phyloP scores from a whole-genome alignment of 2,113 vertebrate species.

The Thinocorus orbignyianus region DNA sequence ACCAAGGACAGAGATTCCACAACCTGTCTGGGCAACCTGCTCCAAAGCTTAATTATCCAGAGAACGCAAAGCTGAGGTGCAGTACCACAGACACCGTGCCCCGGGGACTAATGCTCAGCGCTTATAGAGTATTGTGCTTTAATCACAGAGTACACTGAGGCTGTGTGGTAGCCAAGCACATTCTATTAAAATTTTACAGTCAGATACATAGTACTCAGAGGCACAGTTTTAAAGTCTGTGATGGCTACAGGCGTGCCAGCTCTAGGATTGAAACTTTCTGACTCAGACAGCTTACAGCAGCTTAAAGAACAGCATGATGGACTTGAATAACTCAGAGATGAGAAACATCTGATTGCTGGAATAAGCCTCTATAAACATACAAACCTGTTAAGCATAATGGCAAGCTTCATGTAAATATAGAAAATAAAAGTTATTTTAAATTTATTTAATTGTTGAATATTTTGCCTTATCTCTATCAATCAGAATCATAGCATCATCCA shows the following conservation, averaged over 20 bases:
- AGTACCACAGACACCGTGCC: neutral
- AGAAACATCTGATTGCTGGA: neutral
- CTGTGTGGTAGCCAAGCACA: neutral
- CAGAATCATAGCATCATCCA: too few species aligned
- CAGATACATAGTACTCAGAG: neutral
- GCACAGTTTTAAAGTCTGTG: neutral
- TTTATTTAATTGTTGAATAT: neutral
- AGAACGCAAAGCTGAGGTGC: neutral
- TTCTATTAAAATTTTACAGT: neutral
- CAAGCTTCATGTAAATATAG: neutral
- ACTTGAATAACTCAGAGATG: neutral
- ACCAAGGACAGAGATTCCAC: neutral
- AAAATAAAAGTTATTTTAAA: neutral
- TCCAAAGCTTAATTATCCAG: neutral
- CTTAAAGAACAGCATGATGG: neutral
- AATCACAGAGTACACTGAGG: neutral
- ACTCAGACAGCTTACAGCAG: neutral
- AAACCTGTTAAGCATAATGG: neutral
- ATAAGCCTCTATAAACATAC: neutral
- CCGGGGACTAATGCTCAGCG: neutral
- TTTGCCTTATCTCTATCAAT: neutral
- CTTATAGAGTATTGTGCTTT: neutral
- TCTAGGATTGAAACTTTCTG: neutral
- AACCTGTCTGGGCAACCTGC: neutral
- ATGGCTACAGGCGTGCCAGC: neutral